phyloP scores from a whole-genome alignment of 2,888 invertebrate species.

The Drosophila mimica region DNA sequence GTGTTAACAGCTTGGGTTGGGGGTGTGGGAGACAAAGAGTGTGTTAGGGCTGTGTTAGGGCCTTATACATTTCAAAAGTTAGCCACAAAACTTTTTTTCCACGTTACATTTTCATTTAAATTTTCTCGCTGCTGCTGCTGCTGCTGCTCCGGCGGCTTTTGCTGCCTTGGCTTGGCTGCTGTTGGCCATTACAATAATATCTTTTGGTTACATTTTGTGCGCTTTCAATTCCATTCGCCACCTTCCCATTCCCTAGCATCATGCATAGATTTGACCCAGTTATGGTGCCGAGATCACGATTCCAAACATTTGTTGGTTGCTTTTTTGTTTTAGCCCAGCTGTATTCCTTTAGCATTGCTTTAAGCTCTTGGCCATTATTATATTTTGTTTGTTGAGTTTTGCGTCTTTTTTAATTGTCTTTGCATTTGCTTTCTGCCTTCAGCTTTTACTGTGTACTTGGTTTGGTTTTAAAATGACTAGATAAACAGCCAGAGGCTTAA shows the following conservation, averaged over 20 bases:
- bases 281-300: slow-evolving; percentile 63
- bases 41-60: too few species aligned
- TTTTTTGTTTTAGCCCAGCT: slow-evolving; percentile 19
- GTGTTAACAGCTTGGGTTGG: background rate
- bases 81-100: slow-evolving; percentile 34
- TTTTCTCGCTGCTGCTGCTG: slow-evolving; percentile 22
- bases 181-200: slow-evolving; percentile 46
- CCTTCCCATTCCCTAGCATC: slow-evolving; percentile 38
- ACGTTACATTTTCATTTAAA: slow-evolving; percentile 47
- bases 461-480: slow-evolving; percentile 39
- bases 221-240: slow-evolving; percentile 43
- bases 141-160: background rate
- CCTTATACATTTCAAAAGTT: slow-evolving; percentile 49
- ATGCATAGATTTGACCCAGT: slow-evolving; percentile 70
- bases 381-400: slow-evolving; percentile 37
- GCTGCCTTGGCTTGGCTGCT: background rate
- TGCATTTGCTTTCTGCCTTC: slow-evolving; percentile 42
- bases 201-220: slow-evolving; percentile 52
- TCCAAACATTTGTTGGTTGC: slow-evolving; percentile 30
- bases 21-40: background rate
- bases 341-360: slow-evolving; percentile 11
- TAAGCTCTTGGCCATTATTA: slow-evolving; percentile 17
- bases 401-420: slow-evolving; percentile 47
- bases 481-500: slow-evolving; percentile 53
- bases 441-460: slow-evolving; percentile 16